These are phyloP conservation scores for Acanthopleura granulata DNA, from an alignment of 2,888 invertebrate genomes.

Conservation along the genomic window DNA sequence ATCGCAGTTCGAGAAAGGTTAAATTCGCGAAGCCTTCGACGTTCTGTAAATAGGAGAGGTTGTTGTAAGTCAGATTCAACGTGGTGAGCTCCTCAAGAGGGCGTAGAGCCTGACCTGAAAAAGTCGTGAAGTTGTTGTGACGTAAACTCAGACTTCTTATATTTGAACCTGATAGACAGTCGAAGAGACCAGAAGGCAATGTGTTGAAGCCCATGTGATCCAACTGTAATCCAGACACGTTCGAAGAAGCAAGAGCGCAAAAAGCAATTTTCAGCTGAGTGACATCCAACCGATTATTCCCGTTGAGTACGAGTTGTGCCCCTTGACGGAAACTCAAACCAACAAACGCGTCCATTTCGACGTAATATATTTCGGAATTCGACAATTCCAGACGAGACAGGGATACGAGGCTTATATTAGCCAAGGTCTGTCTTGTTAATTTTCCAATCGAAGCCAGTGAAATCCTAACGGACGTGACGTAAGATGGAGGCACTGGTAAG, in stretches of 20 bases:
- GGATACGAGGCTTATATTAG: not conserved
- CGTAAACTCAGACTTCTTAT: not conserved
- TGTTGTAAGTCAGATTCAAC: constrained; percentile 5
- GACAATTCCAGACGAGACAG: not conserved
- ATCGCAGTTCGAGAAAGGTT: not conserved
- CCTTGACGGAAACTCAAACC: not conserved
- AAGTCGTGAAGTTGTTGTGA: not conserved
- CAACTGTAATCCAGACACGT: not conserved
- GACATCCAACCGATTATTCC: not conserved
- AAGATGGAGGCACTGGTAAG: too few species aligned
- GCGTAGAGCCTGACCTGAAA: not conserved
- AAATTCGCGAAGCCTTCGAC: not conserved
- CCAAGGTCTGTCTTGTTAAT: too few species aligned
- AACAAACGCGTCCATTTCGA: not conserved
- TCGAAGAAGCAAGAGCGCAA: not conserved
- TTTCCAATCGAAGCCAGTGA: too few species aligned
- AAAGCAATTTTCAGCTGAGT: not conserved
- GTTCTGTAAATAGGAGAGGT: not conserved
- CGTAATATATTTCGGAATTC: not conserved
- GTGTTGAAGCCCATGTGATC: not conserved
- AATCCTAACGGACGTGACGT: too few species aligned
- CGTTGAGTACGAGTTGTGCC: not conserved
- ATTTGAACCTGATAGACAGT: not conserved
- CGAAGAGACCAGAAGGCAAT: not conserved
- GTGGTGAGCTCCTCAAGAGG: not conserved